Conservation (phyloP, 2,888 invertebrate genomes). For the Steinernema hermaphroditum region DNA sequence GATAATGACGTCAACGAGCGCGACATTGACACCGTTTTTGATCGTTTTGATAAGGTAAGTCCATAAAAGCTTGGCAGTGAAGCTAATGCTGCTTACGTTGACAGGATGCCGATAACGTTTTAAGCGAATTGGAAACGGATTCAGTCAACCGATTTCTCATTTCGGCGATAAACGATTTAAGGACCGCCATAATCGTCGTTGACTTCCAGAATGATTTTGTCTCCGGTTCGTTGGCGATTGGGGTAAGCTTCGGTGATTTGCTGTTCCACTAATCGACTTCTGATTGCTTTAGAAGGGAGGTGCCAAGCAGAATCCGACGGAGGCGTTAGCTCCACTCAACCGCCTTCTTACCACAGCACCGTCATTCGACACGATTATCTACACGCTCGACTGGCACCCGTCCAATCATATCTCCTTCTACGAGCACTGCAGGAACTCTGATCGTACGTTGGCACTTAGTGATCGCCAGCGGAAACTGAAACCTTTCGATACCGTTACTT, state of each 20-base stretch:
- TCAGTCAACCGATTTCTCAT: slow-evolving; percentile 38
- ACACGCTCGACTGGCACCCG: slow-evolving; percentile 96
- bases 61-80: neutral
- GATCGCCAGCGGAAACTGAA: slow-evolving; percentile 56
- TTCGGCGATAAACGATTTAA: slow-evolving; percentile 42
- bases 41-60: slow-evolving; percentile 37
- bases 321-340: slow-evolving; percentile 57
- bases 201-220: slow-evolving; percentile 99
- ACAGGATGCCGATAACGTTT: slow-evolving; percentile 43
- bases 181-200: slow-evolving; percentile 80
- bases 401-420: slow-evolving; percentile 92
- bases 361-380: slow-evolving; percentile 68
- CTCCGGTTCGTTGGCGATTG: slow-evolving; percentile 87
- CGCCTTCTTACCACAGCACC: slow-evolving; percentile 43
- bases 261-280: slow-evolving; percentile 9
- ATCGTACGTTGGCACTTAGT: slow-evolving; percentile 51
- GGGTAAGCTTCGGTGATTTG: slow-evolving; percentile 64
- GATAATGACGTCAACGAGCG: neutral
- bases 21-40: slow-evolving; percentile 28
- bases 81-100: slow-evolving; percentile 13
- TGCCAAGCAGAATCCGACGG: slow-evolving; percentile 59
- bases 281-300: slow-evolving; percentile 52
- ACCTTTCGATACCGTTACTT: slow-evolving; percentile 86
- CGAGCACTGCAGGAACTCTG: slow-evolving; percentile 74
- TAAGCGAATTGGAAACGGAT: slow-evolving; percentile 36